Conservation (phyloP, 1,140 invertebrate genomes). For the Penaeus chinensis region DNA sequence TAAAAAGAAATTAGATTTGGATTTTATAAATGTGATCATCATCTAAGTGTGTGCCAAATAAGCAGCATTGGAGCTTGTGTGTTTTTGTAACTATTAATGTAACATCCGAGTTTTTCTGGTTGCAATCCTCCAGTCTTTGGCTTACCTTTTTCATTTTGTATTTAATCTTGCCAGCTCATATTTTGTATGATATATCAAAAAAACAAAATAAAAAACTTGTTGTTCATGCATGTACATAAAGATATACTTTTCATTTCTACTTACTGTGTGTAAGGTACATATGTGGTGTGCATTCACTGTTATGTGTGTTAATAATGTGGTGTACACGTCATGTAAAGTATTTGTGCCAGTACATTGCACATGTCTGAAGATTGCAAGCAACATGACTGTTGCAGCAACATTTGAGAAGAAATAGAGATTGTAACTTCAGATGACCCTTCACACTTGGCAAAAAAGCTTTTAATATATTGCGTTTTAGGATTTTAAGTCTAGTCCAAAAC, state of each 20-base stretch:
- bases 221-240: conserved; percentile 10
- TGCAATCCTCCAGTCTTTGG: too few relatives aligned
- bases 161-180: conserved; percentile 13
- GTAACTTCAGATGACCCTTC: too few relatives aligned
- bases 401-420: neutral
- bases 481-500: too few relatives aligned
- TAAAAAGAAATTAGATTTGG: too few relatives aligned
- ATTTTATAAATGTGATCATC: too few relatives aligned
- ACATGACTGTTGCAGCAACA: neutral
- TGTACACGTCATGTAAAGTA: neutral
- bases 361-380: conserved; percentile 3
- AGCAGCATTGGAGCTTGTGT: too few relatives aligned
- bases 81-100: too few relatives aligned
- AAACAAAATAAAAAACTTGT: neutral
- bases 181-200: conserved; percentile 10
- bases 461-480: too few relatives aligned
- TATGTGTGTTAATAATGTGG: conserved; percentile 21
- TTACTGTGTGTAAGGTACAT: conserved; percentile 7
- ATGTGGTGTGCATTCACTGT: conserved; percentile 8
- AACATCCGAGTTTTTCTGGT: too few relatives aligned
- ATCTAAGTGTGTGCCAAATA: too few relatives aligned
- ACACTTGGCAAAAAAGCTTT: too few relatives aligned
- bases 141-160: neutral
- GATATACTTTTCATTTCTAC: neutral
- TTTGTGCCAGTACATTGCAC: neutral